Evolutionary conservation across 1,140 invertebrate species (phyloP), one percentile per base, ranked within the genome.

Genomic region (Drosophila nannoptera): DNA sequence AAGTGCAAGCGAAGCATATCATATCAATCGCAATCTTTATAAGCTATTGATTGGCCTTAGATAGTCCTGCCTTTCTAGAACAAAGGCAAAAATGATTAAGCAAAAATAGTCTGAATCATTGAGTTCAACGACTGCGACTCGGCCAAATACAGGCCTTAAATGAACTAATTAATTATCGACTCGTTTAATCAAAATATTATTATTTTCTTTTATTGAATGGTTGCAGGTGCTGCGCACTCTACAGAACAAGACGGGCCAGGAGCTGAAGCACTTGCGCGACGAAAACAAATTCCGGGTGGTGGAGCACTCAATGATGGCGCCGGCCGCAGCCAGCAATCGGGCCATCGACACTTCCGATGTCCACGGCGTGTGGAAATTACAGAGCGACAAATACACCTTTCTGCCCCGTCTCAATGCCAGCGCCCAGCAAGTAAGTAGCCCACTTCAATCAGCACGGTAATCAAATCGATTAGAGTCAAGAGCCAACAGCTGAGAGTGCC

Each of bases 381-480:
- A 69, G 22, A 54, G 29, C 9, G 31, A 22, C 11, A 54, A 64
- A 40, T 81, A 81, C 40, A 48, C 16, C 2, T 83, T 81, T 53
- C 59, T 81, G 78, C 78, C 78, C 0, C 16, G 61, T 0, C 49
- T 81, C 4, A 77, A 70, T 8, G 14, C 6, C 7, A 74, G 6
- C 7, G 43, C 14, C 7, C 4, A 43, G 0, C 48, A 77, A 48
- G 77, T 81, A 31, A 74, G 58, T 56, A 11, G 16, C 29, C 59
- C 42, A 22, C 8, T 7, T n/a, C 50, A 40, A 32, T 7, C n/a
- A 8, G 3, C 12, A 33, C 14, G 22, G 36, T 46, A 70, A 70
- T 58, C 68, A 65, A 65, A 33, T 53, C 46, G 61, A 69, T 69
- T 69, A 69, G 60, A 64, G 66, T 14, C 36, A 52, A 45, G 4